A percentile compares a stretch with the other conserved stretches of the same genome.
These are phyloP conservation scores for Paramisgurnus dabryanus DNA, from an alignment of 2,113 vertebrate species.

Conservation along the genomic window DNA sequence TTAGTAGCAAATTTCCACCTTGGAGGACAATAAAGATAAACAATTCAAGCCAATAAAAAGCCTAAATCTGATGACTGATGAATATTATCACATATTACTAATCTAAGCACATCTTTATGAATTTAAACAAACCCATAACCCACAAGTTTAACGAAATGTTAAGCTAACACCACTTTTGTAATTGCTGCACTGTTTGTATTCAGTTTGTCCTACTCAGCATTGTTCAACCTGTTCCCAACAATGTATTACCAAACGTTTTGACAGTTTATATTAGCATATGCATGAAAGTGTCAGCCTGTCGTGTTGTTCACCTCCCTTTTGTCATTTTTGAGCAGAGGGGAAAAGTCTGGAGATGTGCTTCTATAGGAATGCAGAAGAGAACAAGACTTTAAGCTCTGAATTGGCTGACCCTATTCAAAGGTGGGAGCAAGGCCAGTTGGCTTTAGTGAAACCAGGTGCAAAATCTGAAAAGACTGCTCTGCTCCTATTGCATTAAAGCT, in stretches of 20 bases:
- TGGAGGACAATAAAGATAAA: no score
- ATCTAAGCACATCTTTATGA: no score
- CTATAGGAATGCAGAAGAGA: neutral
- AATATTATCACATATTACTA: no score
- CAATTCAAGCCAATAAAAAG: no score
- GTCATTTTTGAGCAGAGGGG: constrained; percentile 11
- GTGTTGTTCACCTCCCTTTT: constrained; percentile 22
- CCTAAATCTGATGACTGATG: no score
- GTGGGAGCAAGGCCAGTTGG: neutral
- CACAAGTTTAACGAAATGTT: neutral
- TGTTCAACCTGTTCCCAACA: neutral
- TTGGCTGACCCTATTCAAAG: neutral
- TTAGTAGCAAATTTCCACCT: no score
- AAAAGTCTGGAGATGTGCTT: constrained; percentile 8
- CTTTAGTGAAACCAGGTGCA: constrained; percentile 14
- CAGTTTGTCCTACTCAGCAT: neutral
- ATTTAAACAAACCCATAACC: neutral
- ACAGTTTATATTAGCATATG: constrained; percentile 30
- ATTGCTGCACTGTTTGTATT: neutral
- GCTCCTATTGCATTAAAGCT: neutral
- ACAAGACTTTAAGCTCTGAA: neutral
- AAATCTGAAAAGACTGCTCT: neutral
- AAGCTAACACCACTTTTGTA: neutral
- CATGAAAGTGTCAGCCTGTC: constrained; percentile 12
- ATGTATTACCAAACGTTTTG: constrained; percentile 61